phyloP scores from a whole-genome alignment of 23 tunicate species.

The Oikopleura albicans region DNA sequence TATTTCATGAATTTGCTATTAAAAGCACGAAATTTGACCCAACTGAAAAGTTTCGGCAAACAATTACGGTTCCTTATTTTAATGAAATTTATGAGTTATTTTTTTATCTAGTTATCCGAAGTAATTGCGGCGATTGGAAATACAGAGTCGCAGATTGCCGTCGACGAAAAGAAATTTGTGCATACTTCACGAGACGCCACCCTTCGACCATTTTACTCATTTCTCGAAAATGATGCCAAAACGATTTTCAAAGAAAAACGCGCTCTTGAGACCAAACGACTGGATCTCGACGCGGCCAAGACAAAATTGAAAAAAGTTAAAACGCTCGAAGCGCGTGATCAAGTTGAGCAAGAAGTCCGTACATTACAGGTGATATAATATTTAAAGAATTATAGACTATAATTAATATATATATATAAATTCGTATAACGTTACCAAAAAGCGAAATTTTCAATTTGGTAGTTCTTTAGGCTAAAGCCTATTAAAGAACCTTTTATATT shows the following conservation, averaged over 20 bases:
- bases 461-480: neutral
- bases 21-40: no score
- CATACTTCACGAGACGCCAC: neutral
- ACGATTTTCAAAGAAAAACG: constrained; percentile 76
- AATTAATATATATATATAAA: neutral
- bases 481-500: neutral
- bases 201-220: constrained; percentile 43
- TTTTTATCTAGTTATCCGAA: neutral
- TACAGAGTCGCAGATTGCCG: neutral
- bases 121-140: neutral
- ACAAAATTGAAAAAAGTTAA: constrained; percentile 51
- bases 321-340: constrained; percentile 42
- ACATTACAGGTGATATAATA: neutral
- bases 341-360: constrained; percentile 18
- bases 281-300: constrained; percentile 85
- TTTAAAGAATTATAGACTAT: neutral
- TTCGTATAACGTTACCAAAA: neutral
- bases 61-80: no score
- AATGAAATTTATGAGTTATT: neutral
- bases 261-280: constrained; percentile 71
- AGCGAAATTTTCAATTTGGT: neutral
- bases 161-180: neutral
- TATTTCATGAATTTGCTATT: no score
- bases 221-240: constrained; percentile 80
- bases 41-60: no score